Evolutionary conservation across 2,797 vertebrate genomes (phyloP).

Genomic region (Onychomys leucogaster): DNA sequence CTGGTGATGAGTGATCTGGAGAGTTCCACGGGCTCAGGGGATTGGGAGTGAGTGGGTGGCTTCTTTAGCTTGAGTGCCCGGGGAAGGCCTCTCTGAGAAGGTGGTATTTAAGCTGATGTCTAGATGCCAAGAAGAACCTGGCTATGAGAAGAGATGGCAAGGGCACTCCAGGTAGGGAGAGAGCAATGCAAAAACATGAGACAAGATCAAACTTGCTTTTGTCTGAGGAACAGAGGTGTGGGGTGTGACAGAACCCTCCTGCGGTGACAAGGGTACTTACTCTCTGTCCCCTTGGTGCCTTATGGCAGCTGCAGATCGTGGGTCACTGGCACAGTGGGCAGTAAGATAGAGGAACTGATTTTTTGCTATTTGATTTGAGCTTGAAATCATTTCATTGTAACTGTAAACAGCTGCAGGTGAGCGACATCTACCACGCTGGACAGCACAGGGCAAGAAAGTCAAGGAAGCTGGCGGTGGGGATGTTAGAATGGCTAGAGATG

Average conservation of each 20-base stretch:
- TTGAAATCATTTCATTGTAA: neutral
- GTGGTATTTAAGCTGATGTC: neutral
- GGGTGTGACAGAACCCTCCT: neutral
- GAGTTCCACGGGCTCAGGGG: neutral
- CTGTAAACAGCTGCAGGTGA: neutral
- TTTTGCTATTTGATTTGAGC: neutral
- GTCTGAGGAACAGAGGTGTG: neutral
- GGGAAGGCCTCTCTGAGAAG: neutral
- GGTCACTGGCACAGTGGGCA: neutral
- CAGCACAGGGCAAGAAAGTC: neutral
- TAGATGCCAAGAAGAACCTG: neutral
- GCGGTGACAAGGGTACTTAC: neutral
- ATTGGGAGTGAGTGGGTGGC: neutral
- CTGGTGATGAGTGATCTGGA: neutral
- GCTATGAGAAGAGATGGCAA: neutral
- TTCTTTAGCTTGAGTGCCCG: neutral
- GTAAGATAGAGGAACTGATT: neutral
- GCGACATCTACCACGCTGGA: neutral
- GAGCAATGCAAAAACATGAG: neutral
- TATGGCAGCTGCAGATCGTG: neutral
- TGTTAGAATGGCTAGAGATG: accelerated
- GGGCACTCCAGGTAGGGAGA: neutral
- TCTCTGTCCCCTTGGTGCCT: accelerated
- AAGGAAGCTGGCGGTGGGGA: neutral
- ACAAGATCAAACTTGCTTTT: neutral